A percentile compares a stretch with the other conserved stretches of the same genome.
Evolutionary conservation across 2,113 vertebrate genomes (phyloP).

Genomic region (Plestiodon gilberti): DNA sequence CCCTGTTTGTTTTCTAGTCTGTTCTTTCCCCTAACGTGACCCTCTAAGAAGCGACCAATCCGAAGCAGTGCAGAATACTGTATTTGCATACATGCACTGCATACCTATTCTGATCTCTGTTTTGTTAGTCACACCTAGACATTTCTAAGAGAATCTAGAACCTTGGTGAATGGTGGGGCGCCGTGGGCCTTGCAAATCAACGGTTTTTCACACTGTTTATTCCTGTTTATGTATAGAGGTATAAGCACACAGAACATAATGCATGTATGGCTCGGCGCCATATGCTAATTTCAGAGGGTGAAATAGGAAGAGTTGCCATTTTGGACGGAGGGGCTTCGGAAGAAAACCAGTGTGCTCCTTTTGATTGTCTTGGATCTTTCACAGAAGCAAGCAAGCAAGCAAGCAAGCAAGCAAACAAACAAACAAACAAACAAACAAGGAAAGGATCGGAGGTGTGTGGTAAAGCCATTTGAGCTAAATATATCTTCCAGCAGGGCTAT

Average conservation of each 20-base stretch:
- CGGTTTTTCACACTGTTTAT: not conserved
- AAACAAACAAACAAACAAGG: not conserved
- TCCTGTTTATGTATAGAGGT: not conserved
- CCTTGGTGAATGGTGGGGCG: not conserved
- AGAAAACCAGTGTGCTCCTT: not conserved
- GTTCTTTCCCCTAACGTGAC: no score
- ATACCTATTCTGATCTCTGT: not conserved
- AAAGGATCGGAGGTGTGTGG: not conserved
- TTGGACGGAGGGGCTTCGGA: not conserved
- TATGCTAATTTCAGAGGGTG: not conserved
- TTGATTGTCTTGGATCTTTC: not conserved
- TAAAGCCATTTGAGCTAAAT: not conserved
- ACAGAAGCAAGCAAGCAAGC: not conserved
- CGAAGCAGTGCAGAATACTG: not conserved
- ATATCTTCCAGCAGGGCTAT: constrained; percentile 6
- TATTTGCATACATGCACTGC: not conserved
- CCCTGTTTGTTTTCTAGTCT: not conserved
- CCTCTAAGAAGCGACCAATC: not conserved
- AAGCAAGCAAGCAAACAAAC: not conserved
- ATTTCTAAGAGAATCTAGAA: not conserved
- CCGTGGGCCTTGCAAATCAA: not conserved
- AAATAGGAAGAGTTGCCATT: not conserved
- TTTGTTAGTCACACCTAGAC: not conserved
- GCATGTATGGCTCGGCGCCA: not conserved
- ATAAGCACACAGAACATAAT: no score